Conservation (phyloP, 2,888 invertebrate genomes). For the Resseliella maxima region DNA sequence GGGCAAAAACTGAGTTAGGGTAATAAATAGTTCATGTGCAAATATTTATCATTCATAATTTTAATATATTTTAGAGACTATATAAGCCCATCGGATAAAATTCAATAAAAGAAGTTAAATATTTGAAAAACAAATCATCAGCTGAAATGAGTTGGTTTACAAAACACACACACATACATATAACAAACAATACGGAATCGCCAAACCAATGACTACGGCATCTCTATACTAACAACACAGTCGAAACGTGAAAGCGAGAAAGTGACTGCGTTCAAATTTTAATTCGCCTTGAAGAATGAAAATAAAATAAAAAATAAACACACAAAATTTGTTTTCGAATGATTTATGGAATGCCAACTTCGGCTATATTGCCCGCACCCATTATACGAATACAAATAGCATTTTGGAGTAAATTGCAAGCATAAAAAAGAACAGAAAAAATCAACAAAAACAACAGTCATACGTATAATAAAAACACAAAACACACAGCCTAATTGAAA, state of each 20-base stretch:
- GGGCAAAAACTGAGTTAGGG: background rate
- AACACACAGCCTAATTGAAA: slow-evolving; percentile 23
- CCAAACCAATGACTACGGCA: background rate
- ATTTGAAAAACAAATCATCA: slow-evolving; percentile 24
- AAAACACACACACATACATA: no score
- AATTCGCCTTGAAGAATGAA: no score
- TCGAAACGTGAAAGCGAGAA: background rate
- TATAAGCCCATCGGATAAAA: background rate
- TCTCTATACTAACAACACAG: background rate
- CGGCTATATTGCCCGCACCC: slow-evolving; percentile 12
- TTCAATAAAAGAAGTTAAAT: slow-evolving; percentile 28
- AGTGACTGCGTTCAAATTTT: background rate
- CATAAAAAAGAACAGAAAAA: background rate
- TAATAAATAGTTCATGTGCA: slow-evolving; percentile 34
- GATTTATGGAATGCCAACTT: slow-evolving; percentile 16
- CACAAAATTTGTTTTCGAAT: slow-evolving; percentile 15
- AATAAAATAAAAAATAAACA: background rate
- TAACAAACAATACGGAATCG: background rate
- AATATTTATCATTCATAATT: slow-evolving; percentile 38
- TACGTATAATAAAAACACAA: background rate
- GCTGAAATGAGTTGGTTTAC: no score
- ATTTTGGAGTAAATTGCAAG: slow-evolving; percentile 13
- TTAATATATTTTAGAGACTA: slow-evolving; percentile 7
- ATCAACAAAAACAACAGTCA: background rate
- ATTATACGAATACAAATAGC: slow-evolving; percentile 28